Percentiles rank a stretch among this genome's conserved stretches.
These are phyloP conservation scores for Varroa destructor DNA, from an alignment of 1,140 invertebrate genomes.

Conservation along the genomic window DNA sequence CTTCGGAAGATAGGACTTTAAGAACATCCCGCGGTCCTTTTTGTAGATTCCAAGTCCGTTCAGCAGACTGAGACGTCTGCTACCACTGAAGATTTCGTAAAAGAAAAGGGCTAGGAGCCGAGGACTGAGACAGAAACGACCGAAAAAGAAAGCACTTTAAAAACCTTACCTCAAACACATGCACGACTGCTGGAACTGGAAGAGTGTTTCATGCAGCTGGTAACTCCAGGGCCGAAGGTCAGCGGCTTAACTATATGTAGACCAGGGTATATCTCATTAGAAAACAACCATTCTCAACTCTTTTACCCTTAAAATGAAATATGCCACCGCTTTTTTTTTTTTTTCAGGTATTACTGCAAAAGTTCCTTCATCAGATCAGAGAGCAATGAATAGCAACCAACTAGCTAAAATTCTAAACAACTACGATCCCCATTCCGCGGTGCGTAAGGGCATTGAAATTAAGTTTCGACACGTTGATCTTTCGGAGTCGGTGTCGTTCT, in stretches of 20 bases:
- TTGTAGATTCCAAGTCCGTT: not conserved
- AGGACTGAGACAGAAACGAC: too few species aligned
- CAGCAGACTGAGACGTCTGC: too few species aligned
- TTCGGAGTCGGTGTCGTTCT: conserved; percentile 36
- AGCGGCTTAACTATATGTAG: not conserved
- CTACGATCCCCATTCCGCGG: conserved; percentile 15
- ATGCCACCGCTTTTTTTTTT: not conserved
- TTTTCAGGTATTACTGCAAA: not conserved
- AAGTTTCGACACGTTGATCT: conserved; percentile 38
- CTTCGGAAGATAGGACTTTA: conserved; percentile 8
- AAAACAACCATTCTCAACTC: too few species aligned
- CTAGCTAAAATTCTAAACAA: conserved; percentile 19
- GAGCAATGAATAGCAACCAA: not conserved
- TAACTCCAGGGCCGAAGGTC: not conserved
- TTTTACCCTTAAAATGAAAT: too few species aligned
- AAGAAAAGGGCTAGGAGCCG: too few species aligned
- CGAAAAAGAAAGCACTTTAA: not conserved
- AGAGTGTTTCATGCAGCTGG: conserved; percentile 4
- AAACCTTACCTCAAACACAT: not conserved
- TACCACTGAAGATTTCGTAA: too few species aligned
- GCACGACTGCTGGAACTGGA: conserved; percentile 1
- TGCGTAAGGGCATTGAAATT: conserved; percentile 38
- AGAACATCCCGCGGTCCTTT: not conserved
- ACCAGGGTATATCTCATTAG: too few species aligned
- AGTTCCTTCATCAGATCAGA: not conserved